Evolutionary conservation across 2,113 vertebrate species (phyloP), one percentile per base, ranked within the genome.

Genomic region (Marmota flaviventris): DNA sequence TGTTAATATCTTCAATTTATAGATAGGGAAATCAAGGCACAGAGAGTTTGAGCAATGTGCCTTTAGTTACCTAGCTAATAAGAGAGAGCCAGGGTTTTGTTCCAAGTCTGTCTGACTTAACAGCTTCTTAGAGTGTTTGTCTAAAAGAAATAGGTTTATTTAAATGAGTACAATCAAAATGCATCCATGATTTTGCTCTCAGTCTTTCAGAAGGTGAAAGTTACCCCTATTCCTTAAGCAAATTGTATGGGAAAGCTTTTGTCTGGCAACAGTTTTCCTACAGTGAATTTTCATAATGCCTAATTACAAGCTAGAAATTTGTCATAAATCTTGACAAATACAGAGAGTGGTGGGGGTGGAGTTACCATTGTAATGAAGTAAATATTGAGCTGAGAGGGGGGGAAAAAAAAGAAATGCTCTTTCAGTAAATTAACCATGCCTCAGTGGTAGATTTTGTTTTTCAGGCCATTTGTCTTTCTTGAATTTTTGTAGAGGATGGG

Each of bases 291-390:
- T 89, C 67, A 92, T 77, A 95, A 93, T 96, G 34, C 25, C 51
- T 97, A 90, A 96, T 94, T 92, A 89, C 51, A 79, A 83, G 37
- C 87, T 91, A 72, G 69, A 87, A 92, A 88, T 93, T 87, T 96
- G 85, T 94, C 85, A 83, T 67, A 85, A 89, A 93, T 85, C 72
- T 88, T 95, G 70, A 95, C 75, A 94, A 83, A 96, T 84, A 51
- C 32, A 93, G 56, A 95, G 85, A 22, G 22, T 32, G 37, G 20
- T 70, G 53, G 18, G 45, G 61, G 8, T n/a, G 4, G 56, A 61
- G 92, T n/a, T 73, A 69, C 45, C 70, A 76, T 45, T 69, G 63
- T 89, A 95, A 72, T n/a, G 56, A 96, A 97, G 85, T 63, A 95
- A 86, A 67, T 73, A 92, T 14, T 91, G 89, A 97, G 45, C 92